Evolutionary conservation across 2,113 vertebrate genomes (phyloP), one percentile per base, ranked within the genome.

Genomic region (Melanotaenia duboulayi): DNA sequence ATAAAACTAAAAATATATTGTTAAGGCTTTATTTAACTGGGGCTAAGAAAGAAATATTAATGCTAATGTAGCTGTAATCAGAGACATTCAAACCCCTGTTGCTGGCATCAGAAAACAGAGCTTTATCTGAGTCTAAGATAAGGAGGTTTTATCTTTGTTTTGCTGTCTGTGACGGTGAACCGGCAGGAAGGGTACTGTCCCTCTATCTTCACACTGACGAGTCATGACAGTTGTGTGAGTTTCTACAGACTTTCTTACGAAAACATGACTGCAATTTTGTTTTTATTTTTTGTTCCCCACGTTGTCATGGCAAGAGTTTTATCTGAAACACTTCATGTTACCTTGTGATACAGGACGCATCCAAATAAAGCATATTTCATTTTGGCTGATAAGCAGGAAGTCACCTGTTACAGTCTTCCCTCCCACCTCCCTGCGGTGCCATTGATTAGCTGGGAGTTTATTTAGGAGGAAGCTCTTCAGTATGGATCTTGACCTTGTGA

Each of bases 181-280:
- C 12, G 57, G 39, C 54, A 76, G 81, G 66, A 85, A 74, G 67
- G 64, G 66, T 50, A 28, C 63, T 64, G 77, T 60, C 50, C 62
- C 22, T 55, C 65, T 78, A 79, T 65, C 82, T 82, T 60, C 56
- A 50, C 66, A 57, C 23, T 58, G 70, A 71, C 66, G 79, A 79
- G 59, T 82, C 70, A 78, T 74, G 70, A 86, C 89, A 89, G 80
- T 82, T 83, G 85, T 52, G 70, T 63, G 62, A 88, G 66, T 51
- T 44, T 23, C 52, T 72, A 64, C 78, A 83, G 58, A 76, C 55
- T 22, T 54, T 40, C 72, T 25, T 77, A 35, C 32, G 20, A 44
- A 6, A 49, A 54, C 39, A 71, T 10, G 50, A 68, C 65, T n/a
- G 77, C 32, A 61, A 17, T 71, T 49, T 39, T 24, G 23, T 62